These are phyloP conservation scores for Rhadina sibilatrix DNA, from an alignment of 2,113 vertebrate genomes.

Conservation along the genomic window DNA sequence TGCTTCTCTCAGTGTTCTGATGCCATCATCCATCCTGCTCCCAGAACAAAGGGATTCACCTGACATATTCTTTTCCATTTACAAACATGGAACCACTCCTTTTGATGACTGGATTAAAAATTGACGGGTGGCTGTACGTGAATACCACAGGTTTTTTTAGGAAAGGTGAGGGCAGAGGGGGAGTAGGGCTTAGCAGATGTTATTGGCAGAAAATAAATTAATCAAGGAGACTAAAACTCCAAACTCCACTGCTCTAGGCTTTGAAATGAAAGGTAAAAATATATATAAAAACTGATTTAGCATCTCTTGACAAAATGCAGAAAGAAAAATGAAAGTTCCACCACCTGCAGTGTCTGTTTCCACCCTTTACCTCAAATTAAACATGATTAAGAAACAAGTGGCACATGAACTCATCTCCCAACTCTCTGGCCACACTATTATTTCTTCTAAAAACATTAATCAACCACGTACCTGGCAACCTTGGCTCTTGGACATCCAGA, in stretches of 20 bases:
- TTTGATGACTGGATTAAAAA: background rate
- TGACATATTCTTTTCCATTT: background rate
- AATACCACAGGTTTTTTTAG: background rate
- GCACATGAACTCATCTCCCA: background rate
- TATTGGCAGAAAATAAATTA: background rate
- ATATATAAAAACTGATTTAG: background rate
- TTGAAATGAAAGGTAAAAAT: background rate
- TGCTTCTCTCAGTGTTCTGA: background rate
- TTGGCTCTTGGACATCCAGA: background rate
- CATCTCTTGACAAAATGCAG: background rate
- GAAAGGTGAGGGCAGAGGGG: background rate
- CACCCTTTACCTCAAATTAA: background rate
- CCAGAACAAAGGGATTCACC: background rate
- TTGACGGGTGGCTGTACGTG: background rate
- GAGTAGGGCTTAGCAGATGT: background rate
- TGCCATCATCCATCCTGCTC: background rate
- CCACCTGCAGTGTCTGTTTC: background rate
- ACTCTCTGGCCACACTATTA: background rate
- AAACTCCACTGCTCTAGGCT: background rate
- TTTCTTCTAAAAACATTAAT: background rate
- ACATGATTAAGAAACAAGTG: background rate
- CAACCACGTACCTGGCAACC: background rate
- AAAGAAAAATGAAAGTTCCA: background rate
- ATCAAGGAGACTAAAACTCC: background rate
- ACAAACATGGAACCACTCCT: background rate